Base-by-base conservation (phyloP, 2,888 invertebrate species). In the Deilephila elpenor region DNA sequence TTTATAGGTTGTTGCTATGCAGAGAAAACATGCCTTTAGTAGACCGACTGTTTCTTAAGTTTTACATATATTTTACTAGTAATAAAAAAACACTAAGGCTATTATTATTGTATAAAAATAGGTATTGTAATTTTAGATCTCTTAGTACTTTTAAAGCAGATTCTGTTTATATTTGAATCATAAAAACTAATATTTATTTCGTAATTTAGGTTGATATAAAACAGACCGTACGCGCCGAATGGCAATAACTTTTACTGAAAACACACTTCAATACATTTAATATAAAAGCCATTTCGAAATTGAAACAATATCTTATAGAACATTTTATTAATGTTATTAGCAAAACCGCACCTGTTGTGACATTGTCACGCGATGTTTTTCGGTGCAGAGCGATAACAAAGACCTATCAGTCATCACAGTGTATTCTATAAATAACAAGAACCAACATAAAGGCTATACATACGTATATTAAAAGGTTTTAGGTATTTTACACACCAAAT, bases 351-450 rank as follows among this genome's bases (percentile, higher is more conserved):
- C 67, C 67, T 25, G 25, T 51, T 20, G 4, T 7, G 44, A 56
- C n/a, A n/a, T n/a, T 20, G 67, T 67, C 67, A 67, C 67, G 67
- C 67, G 51, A 67, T 51, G 25, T 51, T 60, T 59, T 60, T 17
- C 5, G 37, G 4, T 44, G 37, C 7, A 11, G 44, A 17, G 14
- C 25, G 56, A 56, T 67, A 17, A 34, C 44, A 14, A 44, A 51
- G 6, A 51, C 1, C 44, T 3, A 67, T 67, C 44, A 17, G 44
- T 44, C 64, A 34, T 44, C 37, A 14, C 44, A 0, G 7, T 25
- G 11, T 25, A 14, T 60, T 67, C n/a, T n/a, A 67, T 51, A 25
- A 17, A 44, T 25, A 67, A 56, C 56, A n/a, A 56, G 56, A 56
- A n/a, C 19, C 56, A n/a, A 44, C 44, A 44, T n/a, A 56, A n/a